phyloP scores from a whole-genome alignment of 2,113 vertebrate genomes.

The sheep (Ovis aries) region ARS-UI_Ramb_v3.0 NC_056070.1:66275001-66275500 shows the following conservation, averaged over 20 bases:
- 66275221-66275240: background rate
- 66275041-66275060: background rate
- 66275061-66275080: background rate
- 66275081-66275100: background rate
- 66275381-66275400: background rate
- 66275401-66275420: background rate
- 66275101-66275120: background rate
- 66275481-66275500: background rate
- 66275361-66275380: background rate
- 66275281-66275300: background rate
- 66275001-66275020: background rate
- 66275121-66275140: background rate
- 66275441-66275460: background rate
- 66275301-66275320: background rate
- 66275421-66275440: background rate
- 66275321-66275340: background rate
- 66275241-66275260: background rate
- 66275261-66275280: background rate
- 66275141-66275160: background rate
- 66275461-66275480: background rate
- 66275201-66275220: background rate
- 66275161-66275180: background rate
- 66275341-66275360: background rate
- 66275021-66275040: background rate
- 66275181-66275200: background rate